A percentile compares a stretch with the other conserved stretches of the same genome.
Conservation (phyloP, 2,888 invertebrate genomes). For the Mythimna albipuncta region DNA sequence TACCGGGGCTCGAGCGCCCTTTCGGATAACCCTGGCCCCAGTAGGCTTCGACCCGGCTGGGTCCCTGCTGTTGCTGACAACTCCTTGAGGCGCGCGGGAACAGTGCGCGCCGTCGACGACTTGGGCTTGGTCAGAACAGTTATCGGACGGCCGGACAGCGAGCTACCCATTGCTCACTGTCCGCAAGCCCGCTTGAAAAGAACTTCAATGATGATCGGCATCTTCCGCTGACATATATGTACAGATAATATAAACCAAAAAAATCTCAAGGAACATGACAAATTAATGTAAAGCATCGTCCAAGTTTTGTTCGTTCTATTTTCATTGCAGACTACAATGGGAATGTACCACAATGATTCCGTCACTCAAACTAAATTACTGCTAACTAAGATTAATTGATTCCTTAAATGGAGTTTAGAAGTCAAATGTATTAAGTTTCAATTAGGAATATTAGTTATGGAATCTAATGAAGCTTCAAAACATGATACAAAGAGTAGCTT, state of each 20-base stretch:
- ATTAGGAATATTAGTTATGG: conserved; percentile 10
- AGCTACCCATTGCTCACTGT: too few species aligned
- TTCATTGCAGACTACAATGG: conserved; percentile 14
- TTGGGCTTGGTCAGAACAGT: too few species aligned
- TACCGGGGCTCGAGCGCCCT: too few species aligned
- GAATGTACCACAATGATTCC: conserved; percentile 25
- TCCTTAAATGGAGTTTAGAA: conserved; percentile 37
- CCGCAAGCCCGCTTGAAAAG: too few species aligned
- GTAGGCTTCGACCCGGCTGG: too few species aligned
- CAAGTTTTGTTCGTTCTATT: conserved; percentile 10
- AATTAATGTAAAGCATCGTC: not conserved
- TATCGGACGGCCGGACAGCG: too few species aligned
- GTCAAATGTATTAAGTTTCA: conserved; percentile 38
- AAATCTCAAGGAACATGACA: conserved; percentile 3
- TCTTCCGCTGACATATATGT: too few species aligned
- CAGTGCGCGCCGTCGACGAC: too few species aligned
- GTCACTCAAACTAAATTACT: conserved; percentile 43
- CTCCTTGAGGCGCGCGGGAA: too few species aligned
- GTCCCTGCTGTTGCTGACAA: too few species aligned
- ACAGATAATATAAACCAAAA: not conserved
- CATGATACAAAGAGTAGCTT: not conserved
- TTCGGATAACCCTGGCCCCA: too few species aligned
- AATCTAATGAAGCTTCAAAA: conserved; percentile 1
- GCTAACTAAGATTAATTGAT: conserved; percentile 43
- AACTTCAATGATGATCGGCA: too few species aligned